Evolutionary conservation across 1,140 invertebrate species (phyloP).

Genomic region (Cyclina sinensis): DNA sequence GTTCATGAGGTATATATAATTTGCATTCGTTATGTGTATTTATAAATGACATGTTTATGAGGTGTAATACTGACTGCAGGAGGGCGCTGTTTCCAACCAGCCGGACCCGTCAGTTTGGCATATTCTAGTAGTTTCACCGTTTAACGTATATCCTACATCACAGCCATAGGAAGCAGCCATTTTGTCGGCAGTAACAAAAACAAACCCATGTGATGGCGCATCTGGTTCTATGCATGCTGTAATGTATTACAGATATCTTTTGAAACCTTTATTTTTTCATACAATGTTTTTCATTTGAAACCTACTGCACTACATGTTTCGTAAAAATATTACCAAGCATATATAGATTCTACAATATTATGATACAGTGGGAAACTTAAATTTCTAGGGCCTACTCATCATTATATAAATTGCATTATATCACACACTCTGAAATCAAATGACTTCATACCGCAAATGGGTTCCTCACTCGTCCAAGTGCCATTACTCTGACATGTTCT

Average conservation of each 20-base stretch:
- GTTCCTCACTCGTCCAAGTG: neutral
- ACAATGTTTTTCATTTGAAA: too few relatives aligned
- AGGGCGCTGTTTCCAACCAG: constrained; percentile 33
- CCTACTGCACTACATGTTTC: too few relatives aligned
- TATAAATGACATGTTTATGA: neutral
- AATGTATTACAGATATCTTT: neutral
- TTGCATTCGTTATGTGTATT: too few relatives aligned
- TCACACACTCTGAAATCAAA: too few relatives aligned
- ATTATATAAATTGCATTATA: too few relatives aligned
- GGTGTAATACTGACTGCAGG: constrained; percentile 35
- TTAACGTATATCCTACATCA: constrained; percentile 43
- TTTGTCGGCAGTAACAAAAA: constrained; percentile 2
- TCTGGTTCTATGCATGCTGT: constrained; percentile 26
- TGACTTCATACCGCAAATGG: constrained; percentile 22
- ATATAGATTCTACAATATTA: too few relatives aligned
- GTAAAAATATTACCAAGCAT: too few relatives aligned
- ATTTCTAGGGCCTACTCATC: too few relatives aligned
- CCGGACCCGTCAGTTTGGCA: constrained; percentile 41
- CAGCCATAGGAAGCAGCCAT: constrained; percentile 18
- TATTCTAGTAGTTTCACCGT: constrained; percentile 13
- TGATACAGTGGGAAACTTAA: too few relatives aligned
- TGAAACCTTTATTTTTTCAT: too few relatives aligned
- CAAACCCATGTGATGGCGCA: neutral
- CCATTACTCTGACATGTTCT: constrained; percentile 12
- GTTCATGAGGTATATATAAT: too few relatives aligned